Conservation (phyloP, 2,888 invertebrate species). For the Holacanthella duospinosa region DNA sequence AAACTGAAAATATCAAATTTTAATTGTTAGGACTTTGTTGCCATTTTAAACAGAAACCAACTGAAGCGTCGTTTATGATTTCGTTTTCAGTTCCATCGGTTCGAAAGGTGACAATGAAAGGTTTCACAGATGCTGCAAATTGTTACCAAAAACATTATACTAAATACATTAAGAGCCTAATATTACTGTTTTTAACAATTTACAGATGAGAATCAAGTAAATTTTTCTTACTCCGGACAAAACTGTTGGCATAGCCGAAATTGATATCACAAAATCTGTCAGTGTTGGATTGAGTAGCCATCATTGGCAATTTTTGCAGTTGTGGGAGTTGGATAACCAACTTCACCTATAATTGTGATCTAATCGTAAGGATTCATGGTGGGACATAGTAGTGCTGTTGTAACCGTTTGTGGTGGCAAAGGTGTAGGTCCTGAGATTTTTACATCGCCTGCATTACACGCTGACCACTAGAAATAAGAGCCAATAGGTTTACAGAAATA, state of each 20-base stretch:
- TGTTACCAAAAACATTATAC: no score
- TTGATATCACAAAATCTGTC: slow-evolving; percentile 32
- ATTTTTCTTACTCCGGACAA: slow-evolving; percentile 28
- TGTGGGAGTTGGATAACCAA: no score
- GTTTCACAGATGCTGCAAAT: slow-evolving; percentile 63
- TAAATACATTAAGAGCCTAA: no score
- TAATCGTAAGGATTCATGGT: slow-evolving; percentile 22
- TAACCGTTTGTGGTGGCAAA: background rate
- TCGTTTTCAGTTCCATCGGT: slow-evolving; percentile 58
- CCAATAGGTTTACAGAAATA: no score
- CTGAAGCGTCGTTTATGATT: slow-evolving; percentile 19
- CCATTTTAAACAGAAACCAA: slow-evolving; percentile 29
- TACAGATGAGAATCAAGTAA: no score
- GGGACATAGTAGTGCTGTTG: background rate
- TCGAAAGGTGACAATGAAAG: slow-evolving; percentile 66
- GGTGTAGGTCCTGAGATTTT: slow-evolving; percentile 19
- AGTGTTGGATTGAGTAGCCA: slow-evolving; percentile 16
- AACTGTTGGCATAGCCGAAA: slow-evolving; percentile 14
- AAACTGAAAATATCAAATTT: no score
- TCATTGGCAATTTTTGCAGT: no score
- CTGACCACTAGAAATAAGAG: slow-evolving; percentile 24
- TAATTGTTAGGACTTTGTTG: slow-evolving; percentile 33
- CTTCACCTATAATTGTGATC: slow-evolving; percentile 29
- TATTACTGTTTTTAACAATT: no score
- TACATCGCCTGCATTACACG: slow-evolving; percentile 22